Evolutionary conservation across 2,888 invertebrate genomes (phyloP), one percentile per base, ranked within the genome.

Genomic region (Ganaspis brasiliensis): DNA sequence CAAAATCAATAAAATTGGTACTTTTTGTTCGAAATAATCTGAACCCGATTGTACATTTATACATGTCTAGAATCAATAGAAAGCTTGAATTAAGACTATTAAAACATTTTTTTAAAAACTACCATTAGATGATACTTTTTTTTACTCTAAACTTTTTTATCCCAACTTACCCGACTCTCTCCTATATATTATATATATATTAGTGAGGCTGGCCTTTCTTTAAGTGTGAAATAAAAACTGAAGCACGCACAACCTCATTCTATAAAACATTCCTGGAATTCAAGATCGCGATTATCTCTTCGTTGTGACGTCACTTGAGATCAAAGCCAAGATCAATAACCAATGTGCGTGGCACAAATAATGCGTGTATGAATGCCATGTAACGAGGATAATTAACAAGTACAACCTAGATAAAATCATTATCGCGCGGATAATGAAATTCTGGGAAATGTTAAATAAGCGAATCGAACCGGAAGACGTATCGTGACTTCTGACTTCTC

Each of bases 401-500:
- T 4, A 14, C 12, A 14, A 21, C 12, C 1, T 6, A 19, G 14
- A 40, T 37, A 21, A 40, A 63, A 63, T 35, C 9, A 16, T 63
- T 40, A 63, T 19, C 24, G n/a, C 3, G 6, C 14, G 12, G 24
- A 40, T 14, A 40, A 40, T 6, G 21, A 21, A 63, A 21, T 63
- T 40, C 40, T 1, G 40, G 21, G 40, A 45, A 45, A 67, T 37
- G 1, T 63, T 24, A 45, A 67, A 40, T 40, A 14, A 63, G 40
- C 5, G 63, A 24, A 24, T 40, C 40, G 9, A 67, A 79, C 81
- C 81, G 81, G 81, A 81, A 81, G 77, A 72, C 72, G 59, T 79
- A 76, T 79, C 81, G 79, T 81, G 81, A 81, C 81, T 81, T 77
- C 76, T 70, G 74, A 73, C 76, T 75, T 74, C 77, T 77, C 56